Evolutionary conservation across 2,797 vertebrate genomes (phyloP), one percentile per base, ranked within the genome.

Genomic region (Bovichtus variegatus): DNA sequence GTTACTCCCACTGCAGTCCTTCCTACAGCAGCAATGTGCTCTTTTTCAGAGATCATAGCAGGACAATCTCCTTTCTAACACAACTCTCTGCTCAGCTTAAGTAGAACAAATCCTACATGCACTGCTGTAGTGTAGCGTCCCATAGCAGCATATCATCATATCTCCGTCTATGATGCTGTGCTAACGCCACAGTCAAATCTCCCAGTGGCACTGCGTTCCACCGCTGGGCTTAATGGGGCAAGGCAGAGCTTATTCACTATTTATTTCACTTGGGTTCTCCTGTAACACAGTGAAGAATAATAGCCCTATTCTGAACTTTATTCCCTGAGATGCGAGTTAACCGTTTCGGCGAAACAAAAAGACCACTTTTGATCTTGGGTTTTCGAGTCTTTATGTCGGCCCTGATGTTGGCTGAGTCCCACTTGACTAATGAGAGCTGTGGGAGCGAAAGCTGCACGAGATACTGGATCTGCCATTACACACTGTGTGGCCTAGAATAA

Each of bases 341-440:
- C 66, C 9, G 0, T 66, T 78, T 68, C 66, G 44, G 16, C 5
- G 27, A 64, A 76, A 77, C 70, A 74, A 71, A 79, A 69, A 79
- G 63, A 8, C 40, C 21, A 31, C 66, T 69, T 87, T 71, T 83
- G 75, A 87, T 66, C 74, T 75, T 18, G 4, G 36, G 47, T 81
- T 79, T 75, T 76, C 3, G 51, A 55, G 70, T 78, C 58, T 71
- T 76, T 49, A n/a, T n/a, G 54, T 62, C 13, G 12, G 2, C 43
- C 23, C 25, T 3, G 18, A 44, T n/a, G 34, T 41, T 3, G 74
- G 40, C 74, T 25, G 50, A 34, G 27, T 71, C 82, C 64, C 54
- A 19, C 76, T 66, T 66, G 81, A 82, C 78, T 87, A 84, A 83
- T 87, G 78, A 65, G 73, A 70, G 72, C 82, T 1, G 54, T 62